Conservation (phyloP, 2,113 vertebrate species). For the Globicephala melas region DNA sequence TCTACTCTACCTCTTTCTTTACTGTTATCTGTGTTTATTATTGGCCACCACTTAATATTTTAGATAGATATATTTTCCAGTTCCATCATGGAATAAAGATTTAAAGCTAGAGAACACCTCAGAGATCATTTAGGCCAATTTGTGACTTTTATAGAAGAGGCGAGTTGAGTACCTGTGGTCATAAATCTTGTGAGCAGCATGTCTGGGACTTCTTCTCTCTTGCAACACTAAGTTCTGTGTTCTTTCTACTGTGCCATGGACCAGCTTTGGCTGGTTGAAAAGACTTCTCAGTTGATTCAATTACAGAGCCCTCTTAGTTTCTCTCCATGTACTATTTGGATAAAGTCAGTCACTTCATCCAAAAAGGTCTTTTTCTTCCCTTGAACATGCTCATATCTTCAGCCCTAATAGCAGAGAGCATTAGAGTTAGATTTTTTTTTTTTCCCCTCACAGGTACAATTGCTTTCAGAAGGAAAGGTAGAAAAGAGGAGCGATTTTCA, state of each 20-base stretch:
- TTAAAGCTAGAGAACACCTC: slow-evolving; percentile 15
- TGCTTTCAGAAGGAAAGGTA: slow-evolving; percentile 30
- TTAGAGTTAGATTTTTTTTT: background rate
- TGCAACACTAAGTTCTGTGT: background rate
- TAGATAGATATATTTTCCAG: slow-evolving; percentile 37
- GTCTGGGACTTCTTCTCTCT: background rate
- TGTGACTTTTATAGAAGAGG: slow-evolving; percentile 26
- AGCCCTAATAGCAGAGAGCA: background rate
- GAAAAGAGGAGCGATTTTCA: slow-evolving; percentile 52
- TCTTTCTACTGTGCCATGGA: background rate
- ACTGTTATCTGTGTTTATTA: slow-evolving; percentile 16
- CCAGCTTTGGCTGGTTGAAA: background rate
- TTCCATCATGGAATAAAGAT: slow-evolving; percentile 26
- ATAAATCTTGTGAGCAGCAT: background rate
- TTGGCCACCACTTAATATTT: slow-evolving; percentile 50
- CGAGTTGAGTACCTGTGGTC: background rate
- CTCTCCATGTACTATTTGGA: slow-evolving; percentile 33
- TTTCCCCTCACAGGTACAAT: slow-evolving; percentile 32
- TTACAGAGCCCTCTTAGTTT: background rate
- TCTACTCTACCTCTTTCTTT: background rate
- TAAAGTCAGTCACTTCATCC: slow-evolving; percentile 59
- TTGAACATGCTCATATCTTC: slow-evolving; percentile 39
- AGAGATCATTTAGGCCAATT: slow-evolving; percentile 32
- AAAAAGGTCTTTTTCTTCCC: slow-evolving; percentile 49
- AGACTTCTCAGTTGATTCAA: background rate